phyloP scores from a whole-genome alignment of 2,888 invertebrate species.

The Cataglyphis cursor region DNA sequence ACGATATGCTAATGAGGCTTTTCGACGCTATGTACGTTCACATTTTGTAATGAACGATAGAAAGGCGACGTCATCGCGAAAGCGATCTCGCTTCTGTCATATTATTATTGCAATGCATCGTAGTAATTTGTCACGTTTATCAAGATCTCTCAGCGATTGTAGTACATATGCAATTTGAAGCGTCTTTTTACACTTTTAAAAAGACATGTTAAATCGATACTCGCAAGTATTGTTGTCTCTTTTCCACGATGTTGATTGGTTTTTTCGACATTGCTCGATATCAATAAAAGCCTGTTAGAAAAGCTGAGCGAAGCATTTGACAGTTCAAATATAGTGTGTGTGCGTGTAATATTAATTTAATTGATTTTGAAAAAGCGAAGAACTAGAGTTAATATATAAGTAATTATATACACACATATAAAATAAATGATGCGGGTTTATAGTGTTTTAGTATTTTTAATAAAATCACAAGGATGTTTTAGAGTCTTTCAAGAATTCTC shows the following conservation, averaged over 20 bases:
- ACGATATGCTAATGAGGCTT: conserved; percentile 66
- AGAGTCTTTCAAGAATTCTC: not conserved
- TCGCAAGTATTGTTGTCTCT: no score
- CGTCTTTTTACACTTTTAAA: not conserved
- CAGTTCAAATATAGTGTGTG: no score
- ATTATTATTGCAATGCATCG: conserved; percentile 64
- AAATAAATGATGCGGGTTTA: no score
- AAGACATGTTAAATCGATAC: no score
- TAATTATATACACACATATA: no score
- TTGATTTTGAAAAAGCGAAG: no score
- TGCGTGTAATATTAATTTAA: no score
- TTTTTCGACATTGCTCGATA: no score
- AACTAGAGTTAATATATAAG: no score
- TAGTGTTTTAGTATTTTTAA: not conserved
- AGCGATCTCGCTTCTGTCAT: conserved; percentile 52
- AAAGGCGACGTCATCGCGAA: conserved; percentile 47
- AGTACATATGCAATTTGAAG: not conserved
- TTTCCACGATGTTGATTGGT: no score
- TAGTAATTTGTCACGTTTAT: conserved; percentile 40
- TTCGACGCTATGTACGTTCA: conserved; percentile 41
- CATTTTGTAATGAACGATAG: conserved; percentile 29
- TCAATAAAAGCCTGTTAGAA: no score
- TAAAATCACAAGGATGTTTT: not conserved
- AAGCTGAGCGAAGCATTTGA: no score
- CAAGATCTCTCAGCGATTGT: conserved; percentile 31